Evolutionary conservation across 2,113 vertebrate species (phyloP).

Genomic region (Blennius ocellaris): DNA sequence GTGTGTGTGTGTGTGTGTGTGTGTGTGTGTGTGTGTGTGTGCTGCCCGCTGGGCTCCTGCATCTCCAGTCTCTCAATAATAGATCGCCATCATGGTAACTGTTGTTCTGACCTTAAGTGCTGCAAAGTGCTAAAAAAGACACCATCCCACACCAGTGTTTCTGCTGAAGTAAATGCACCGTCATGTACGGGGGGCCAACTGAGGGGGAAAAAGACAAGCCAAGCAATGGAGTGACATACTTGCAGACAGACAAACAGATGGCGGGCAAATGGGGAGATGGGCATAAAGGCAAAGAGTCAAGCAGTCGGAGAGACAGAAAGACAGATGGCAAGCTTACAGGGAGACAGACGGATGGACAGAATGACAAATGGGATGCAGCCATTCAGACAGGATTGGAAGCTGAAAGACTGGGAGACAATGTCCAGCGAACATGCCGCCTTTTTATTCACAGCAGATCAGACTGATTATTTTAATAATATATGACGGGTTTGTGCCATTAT

Average conservation of each 20-base stretch:
- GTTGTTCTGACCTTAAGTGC: constrained; percentile 60
- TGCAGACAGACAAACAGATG: constrained; percentile 72
- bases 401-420: constrained; percentile 22
- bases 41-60: constrained; percentile 25
- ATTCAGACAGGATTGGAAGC: constrained; percentile 46
- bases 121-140: constrained; percentile 61
- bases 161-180: constrained; percentile 49
- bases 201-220: constrained; percentile 25
- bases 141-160: neutral
- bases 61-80: constrained; percentile 67
- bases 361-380: constrained; percentile 53
- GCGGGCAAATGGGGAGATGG: constrained; percentile 63
- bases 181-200: constrained; percentile 44
- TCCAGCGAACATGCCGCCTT: constrained; percentile 2
- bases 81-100: constrained; percentile 54
- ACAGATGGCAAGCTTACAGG: constrained; percentile 63
- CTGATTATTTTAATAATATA: neutral
- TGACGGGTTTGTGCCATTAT: neutral
- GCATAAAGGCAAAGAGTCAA: constrained; percentile 62
- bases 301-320: constrained; percentile 61
- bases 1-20: neutral
- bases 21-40: neutral
- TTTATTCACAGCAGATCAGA: neutral
- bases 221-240: constrained; percentile 49
- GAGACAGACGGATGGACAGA: constrained; percentile 64